Conservation (phyloP, 2,888 invertebrate species). For the Thelaira solivaga region DNA sequence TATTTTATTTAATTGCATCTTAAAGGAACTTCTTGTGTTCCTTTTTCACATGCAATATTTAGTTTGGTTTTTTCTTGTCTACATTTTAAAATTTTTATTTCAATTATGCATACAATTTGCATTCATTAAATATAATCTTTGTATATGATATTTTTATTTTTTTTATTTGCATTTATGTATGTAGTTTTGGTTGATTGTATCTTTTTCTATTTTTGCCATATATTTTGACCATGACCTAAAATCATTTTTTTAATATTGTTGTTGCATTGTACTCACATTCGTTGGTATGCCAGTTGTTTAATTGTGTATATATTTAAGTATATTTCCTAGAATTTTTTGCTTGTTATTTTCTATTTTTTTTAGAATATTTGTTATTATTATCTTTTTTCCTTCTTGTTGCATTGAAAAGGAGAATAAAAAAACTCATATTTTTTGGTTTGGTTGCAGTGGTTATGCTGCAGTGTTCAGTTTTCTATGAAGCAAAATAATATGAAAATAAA, state of each 20-base stretch:
- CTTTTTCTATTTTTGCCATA: conserved; percentile 19
- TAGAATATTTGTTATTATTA: conserved; percentile 9
- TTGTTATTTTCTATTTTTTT: not conserved
- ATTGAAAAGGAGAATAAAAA: not conserved
- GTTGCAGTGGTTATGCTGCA: conserved; percentile 35
- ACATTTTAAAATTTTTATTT: conserved; percentile 27
- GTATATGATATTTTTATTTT: not conserved
- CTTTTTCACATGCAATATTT: not conserved
- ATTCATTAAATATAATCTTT: conserved; percentile 44
- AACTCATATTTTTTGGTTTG: conserved; percentile 14
- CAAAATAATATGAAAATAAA: not conserved
- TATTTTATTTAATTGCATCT: not conserved
- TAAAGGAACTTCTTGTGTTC: too few species aligned
- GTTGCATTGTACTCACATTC: not conserved
- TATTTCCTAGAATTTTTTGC: not conserved
- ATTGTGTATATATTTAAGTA: not conserved
- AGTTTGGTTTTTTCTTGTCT: conserved; percentile 1
- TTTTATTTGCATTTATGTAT: not conserved
- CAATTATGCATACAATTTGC: conserved; percentile 58
- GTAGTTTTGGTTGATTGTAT: not conserved
- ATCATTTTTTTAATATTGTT: too few species aligned
- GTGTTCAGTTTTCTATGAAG: conserved; percentile 3
- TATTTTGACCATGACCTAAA: conserved; percentile 59
- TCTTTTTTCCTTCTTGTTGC: not conserved
- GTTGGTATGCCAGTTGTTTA: not conserved